A percentile compares a stretch with the other conserved stretches of the same genome.
phyloP scores from a whole-genome alignment of 2,113 vertebrate genomes.

The Cyprinodon tularosa region DNA sequence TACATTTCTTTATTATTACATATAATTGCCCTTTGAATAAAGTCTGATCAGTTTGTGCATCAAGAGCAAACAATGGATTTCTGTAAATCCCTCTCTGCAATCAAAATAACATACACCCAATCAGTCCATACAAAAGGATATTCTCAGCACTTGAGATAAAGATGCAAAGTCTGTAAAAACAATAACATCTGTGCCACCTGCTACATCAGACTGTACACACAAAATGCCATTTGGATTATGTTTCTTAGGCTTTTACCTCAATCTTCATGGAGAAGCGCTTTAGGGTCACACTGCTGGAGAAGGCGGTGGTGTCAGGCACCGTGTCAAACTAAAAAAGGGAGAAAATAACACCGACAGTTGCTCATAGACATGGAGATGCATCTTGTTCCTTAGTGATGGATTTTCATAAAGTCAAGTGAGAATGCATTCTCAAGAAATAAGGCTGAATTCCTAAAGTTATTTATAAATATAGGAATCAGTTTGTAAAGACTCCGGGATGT shows the following conservation, averaged over 20 bases:
- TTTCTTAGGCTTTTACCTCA: constrained; percentile 81
- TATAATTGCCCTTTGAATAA: too few species aligned
- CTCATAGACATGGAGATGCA: background rate
- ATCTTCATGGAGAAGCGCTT: constrained; percentile 90
- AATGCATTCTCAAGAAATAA: background rate
- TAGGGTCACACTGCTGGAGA: constrained; percentile 89
- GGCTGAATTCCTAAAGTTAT: background rate
- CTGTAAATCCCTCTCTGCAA: background rate
- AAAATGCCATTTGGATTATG: background rate
- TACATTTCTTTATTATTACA: too few species aligned
- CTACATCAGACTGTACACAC: too few species aligned
- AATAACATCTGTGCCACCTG: too few species aligned
- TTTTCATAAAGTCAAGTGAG: background rate
- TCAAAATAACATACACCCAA: background rate
- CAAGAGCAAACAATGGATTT: too few species aligned
- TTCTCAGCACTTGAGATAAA: too few species aligned
- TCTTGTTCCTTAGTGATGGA: background rate
- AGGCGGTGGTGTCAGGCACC: constrained; percentile 86
- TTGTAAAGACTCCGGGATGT: background rate
- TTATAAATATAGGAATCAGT: background rate
- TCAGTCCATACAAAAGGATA: too few species aligned
- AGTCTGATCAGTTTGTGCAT: background rate
- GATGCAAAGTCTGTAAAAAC: too few species aligned
- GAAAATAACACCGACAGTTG: background rate
- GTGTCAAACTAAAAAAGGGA: constrained; percentile 86